A percentile compares a stretch with the other conserved stretches of the same genome.
phyloP scores from a whole-genome alignment of 2,888 invertebrate genomes.

The Hybos culiciformis region DNA sequence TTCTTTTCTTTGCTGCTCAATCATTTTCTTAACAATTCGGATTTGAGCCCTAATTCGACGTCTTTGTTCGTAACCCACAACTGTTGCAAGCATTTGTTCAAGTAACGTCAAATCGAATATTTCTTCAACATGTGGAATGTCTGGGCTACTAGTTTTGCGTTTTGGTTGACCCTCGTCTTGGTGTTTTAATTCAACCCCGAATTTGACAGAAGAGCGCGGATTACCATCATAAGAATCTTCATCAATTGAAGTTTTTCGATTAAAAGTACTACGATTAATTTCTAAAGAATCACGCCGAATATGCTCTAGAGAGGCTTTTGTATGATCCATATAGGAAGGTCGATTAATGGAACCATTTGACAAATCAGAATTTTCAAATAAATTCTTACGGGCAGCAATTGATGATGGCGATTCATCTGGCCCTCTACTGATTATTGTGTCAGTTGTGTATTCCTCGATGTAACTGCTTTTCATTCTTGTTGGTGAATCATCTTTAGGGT shows the following conservation, averaged over 20 bases:
- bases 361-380: constrained; percentile 26
- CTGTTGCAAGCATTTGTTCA: constrained; percentile 61
- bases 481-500: constrained; percentile 1
- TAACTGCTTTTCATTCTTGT: not conserved
- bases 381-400: constrained; percentile 26
- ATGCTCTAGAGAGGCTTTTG: constrained; percentile 33
- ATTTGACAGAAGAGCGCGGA: constrained; percentile 45
- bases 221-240: constrained; percentile 34
- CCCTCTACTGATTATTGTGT: not conserved
- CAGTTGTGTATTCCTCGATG: constrained; percentile 1
- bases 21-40: constrained; percentile 51
- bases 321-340: constrained; percentile 36
- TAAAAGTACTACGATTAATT: constrained; percentile 27
- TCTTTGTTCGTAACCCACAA: constrained; percentile 62
- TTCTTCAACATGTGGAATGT: constrained; percentile 49
- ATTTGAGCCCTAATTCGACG: constrained; percentile 65
- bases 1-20: constrained; percentile 29
- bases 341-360: constrained; percentile 15
- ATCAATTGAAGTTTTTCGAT: constrained; percentile 27
- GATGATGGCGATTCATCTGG: constrained; percentile 10
- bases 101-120: constrained; percentile 56
- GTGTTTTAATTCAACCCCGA: constrained; percentile 50
- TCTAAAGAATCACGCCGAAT: constrained; percentile 31
- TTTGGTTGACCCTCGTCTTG: constrained; percentile 39
- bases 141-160: constrained; percentile 37